A percentile compares a stretch with the other conserved stretches of the same genome.
Conservation (phyloP, 2,888 invertebrate genomes). For the Choreutis nemorana region DNA sequence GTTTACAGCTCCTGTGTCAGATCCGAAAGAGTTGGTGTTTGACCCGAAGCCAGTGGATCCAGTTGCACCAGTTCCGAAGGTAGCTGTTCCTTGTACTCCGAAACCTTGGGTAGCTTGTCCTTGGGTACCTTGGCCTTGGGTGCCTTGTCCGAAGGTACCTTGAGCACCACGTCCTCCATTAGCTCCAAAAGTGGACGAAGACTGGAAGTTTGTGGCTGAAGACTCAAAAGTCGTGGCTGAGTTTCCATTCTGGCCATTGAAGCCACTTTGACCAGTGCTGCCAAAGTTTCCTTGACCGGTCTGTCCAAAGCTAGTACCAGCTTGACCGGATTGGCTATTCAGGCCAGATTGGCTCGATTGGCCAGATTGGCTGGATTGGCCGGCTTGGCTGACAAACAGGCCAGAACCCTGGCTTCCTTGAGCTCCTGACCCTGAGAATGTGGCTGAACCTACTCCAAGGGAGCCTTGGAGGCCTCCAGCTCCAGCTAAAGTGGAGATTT, state of each 20-base stretch:
- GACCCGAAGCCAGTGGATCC: conserved; percentile 11
- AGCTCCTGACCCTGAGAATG: conserved; percentile 23
- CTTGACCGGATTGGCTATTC: conserved; percentile 5
- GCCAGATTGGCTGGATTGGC: conserved; percentile 7
- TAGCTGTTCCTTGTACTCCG: neutral
- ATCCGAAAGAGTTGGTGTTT: conserved; percentile 13
- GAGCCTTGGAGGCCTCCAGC: conserved; percentile 28
- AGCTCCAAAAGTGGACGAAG: neutral
- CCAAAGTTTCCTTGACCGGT: conserved; percentile 10
- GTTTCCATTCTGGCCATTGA: neutral
- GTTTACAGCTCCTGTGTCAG: conserved; percentile 11
- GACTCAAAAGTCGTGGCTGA: conserved; percentile 1
- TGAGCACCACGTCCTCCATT: neutral
- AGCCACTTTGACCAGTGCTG: neutral
- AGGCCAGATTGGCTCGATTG: conserved; percentile 3
- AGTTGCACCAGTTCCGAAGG: conserved; percentile 13
- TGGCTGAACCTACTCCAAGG: conserved; percentile 31
- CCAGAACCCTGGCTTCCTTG: conserved; percentile 32
- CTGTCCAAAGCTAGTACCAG: conserved; percentile 10
- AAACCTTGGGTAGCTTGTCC: neutral
- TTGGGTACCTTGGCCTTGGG: neutral
- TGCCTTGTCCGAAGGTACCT: neutral
- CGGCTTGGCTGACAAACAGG: conserved; percentile 17
- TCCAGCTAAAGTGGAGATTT: conserved; percentile 27
- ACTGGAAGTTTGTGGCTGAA: conserved; percentile 1